Conservation (phyloP, 1,140 invertebrate genomes). For the Oppia nitens region DNA sequence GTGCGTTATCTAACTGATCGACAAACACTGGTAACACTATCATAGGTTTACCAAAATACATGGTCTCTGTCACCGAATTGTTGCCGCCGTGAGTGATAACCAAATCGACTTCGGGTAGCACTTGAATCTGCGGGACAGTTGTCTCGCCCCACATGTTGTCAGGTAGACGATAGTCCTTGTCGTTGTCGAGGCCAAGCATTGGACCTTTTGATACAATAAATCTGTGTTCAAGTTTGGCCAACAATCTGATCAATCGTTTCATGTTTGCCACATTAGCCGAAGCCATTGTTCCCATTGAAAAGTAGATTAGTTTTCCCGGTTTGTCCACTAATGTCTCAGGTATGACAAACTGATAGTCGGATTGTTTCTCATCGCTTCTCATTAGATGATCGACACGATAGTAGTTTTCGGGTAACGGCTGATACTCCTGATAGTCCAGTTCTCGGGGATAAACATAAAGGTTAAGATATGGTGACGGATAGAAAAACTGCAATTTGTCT, state of each 20-base stretch:
- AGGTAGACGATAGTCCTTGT: not conserved
- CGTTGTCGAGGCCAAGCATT: constrained; percentile 3
- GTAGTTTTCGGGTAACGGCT: not conserved
- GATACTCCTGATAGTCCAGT: constrained; percentile 4
- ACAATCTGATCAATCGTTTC: not conserved
- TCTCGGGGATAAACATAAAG: constrained; percentile 10
- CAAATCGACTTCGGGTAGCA: constrained; percentile 7
- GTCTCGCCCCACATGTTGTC: constrained; percentile 12
- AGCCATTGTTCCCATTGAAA: constrained; percentile 17
- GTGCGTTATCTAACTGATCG: too few species aligned
- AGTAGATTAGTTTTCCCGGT: constrained; percentile 14
- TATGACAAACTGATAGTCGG: not conserved
- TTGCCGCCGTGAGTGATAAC: too few species aligned
- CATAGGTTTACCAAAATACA: too few species aligned
- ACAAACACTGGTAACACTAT: too few species aligned
- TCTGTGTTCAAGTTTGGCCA: not conserved
- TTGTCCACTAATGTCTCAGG: not conserved
- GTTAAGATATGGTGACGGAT: too few species aligned
- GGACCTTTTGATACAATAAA: constrained; percentile 14
- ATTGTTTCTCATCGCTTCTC: not conserved
- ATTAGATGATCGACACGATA: not conserved
- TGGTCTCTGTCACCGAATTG: too few species aligned
- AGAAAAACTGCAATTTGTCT: too few species aligned
- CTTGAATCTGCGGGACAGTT: constrained; percentile 1
- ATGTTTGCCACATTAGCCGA: constrained; percentile 19